phyloP scores from a whole-genome alignment of 1,140 invertebrate species.

The Oryzaephilus surinamensis region DNA sequence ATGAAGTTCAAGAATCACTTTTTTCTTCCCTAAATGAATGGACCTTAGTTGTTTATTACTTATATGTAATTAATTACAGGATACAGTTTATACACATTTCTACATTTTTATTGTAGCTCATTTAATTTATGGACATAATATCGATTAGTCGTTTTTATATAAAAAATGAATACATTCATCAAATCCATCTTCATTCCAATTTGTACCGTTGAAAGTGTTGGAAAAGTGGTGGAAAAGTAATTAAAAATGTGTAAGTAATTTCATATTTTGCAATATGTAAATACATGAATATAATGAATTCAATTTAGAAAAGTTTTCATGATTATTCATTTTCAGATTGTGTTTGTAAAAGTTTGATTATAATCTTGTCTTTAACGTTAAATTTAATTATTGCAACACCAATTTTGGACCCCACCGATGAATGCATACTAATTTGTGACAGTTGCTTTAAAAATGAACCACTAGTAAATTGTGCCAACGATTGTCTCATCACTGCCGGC shows the following conservation, averaged over 20 bases:
- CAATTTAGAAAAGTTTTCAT: neutral
- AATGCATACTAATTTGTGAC: conserved; percentile 30
- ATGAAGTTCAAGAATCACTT: too few relatives aligned
- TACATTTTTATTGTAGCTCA: too few relatives aligned
- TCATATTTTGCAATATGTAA: neutral
- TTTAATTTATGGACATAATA: too few relatives aligned
- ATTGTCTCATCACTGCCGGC: conserved; percentile 20
- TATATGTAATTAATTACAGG: too few relatives aligned
- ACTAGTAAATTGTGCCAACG: conserved; percentile 26
- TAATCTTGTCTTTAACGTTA: neutral
- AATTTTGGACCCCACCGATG: conserved; percentile 20
- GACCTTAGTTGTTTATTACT: too few relatives aligned
- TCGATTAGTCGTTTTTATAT: too few relatives aligned
- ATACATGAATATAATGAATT: neutral
- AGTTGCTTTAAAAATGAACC: conserved; percentile 24
- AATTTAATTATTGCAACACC: neutral
- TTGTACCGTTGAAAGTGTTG: too few relatives aligned
- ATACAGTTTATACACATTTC: too few relatives aligned
- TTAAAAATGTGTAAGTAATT: neutral
- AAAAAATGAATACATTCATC: too few relatives aligned
- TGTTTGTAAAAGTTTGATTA: neutral
- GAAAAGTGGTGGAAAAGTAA: conserved; percentile 3
- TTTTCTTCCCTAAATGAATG: too few relatives aligned
- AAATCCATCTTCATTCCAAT: too few relatives aligned
- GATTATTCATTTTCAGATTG: neutral